Percentiles rank a stretch among this genome's conserved stretches.
Evolutionary conservation across 2,888 invertebrate species (phyloP).

Genomic region (Amorpha juglandis): DNA sequence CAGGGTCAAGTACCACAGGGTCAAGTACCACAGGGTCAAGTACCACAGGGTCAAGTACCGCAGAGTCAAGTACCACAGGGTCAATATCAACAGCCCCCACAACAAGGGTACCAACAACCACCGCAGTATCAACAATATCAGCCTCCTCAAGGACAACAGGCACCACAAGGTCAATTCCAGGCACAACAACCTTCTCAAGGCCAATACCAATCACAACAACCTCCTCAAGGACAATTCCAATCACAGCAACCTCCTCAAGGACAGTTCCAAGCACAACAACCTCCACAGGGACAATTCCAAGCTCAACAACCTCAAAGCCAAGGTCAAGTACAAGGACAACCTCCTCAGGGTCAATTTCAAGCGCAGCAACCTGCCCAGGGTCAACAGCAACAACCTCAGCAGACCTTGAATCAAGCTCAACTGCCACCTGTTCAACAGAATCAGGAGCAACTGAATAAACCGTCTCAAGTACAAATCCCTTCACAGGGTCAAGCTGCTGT

Average conservation of each 20-base stretch:
- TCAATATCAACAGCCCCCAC: slow-evolving; percentile 32
- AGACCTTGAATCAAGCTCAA: slow-evolving; percentile 41
- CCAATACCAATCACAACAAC: neutral
- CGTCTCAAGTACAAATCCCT: neutral
- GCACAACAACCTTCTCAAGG: slow-evolving; percentile 35
- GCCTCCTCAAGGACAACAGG: slow-evolving; percentile 33
- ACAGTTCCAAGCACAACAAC: slow-evolving; percentile 30
- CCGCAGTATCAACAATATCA: neutral
- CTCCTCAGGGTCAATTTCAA: slow-evolving; percentile 39
- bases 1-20: slow-evolving; percentile 30
- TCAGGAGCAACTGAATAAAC: slow-evolving; percentile 38
- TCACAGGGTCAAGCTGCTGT: slow-evolving; percentile 30
- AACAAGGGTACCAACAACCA: slow-evolving; percentile 3
- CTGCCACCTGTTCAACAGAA: slow-evolving; percentile 38
- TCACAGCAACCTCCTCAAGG: slow-evolving; percentile 35
- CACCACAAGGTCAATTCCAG: slow-evolving; percentile 32
- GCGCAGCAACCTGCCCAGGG: slow-evolving; percentile 39
- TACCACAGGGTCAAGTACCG: slow-evolving; percentile 33
- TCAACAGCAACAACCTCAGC: slow-evolving; percentile 41
- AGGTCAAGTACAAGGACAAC: slow-evolving; percentile 41
- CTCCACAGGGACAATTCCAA: slow-evolving; percentile 35
- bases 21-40: slow-evolving; percentile 26
- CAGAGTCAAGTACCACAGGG: slow-evolving; percentile 36
- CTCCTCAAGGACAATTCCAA: slow-evolving; percentile 35
- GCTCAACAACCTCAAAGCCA: slow-evolving; percentile 44